Evolutionary conservation across 2,888 invertebrate species (phyloP).

Genomic region (Cerceris rybyensis): DNA sequence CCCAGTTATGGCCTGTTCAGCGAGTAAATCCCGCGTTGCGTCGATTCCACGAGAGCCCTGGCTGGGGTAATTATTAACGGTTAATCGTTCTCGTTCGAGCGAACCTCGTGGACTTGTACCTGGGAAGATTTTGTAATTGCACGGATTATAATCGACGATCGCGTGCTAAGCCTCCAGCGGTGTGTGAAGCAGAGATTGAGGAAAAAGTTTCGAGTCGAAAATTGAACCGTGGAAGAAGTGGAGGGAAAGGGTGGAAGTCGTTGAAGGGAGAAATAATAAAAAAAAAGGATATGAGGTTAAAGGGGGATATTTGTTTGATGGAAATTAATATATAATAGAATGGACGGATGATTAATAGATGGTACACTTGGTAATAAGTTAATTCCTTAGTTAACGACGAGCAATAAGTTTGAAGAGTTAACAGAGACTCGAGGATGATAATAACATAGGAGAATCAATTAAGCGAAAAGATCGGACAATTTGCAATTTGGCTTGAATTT

Average conservation of each 20-base stretch:
- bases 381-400: no score
- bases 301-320: neutral
- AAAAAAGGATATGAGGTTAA: no score
- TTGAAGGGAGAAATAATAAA: neutral
- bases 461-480: slow-evolving; percentile 27
- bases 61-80: slow-evolving; percentile 38
- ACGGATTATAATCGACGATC: neutral
- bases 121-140: slow-evolving; percentile 12
- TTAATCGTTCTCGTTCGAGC: slow-evolving; percentile 31
- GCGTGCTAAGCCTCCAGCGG: slow-evolving; percentile 1
- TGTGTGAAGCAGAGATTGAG: neutral
- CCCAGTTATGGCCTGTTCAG: slow-evolving; percentile 15
- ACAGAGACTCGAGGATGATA: neutral
- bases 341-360: no score
- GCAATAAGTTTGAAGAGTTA: neutral
- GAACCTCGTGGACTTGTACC: slow-evolving; percentile 8
- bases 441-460: slow-evolving; percentile 35
- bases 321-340: neutral
- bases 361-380: no score
- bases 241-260: no score
- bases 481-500: slow-evolving; percentile 38
- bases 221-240: neutral
- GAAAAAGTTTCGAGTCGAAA: neutral
- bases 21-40: slow-evolving; percentile 3
- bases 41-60: slow-evolving; percentile 19